Base-by-base conservation (phyloP, 2,113 vertebrate species). In the Orthonyx spaldingii region DNA sequence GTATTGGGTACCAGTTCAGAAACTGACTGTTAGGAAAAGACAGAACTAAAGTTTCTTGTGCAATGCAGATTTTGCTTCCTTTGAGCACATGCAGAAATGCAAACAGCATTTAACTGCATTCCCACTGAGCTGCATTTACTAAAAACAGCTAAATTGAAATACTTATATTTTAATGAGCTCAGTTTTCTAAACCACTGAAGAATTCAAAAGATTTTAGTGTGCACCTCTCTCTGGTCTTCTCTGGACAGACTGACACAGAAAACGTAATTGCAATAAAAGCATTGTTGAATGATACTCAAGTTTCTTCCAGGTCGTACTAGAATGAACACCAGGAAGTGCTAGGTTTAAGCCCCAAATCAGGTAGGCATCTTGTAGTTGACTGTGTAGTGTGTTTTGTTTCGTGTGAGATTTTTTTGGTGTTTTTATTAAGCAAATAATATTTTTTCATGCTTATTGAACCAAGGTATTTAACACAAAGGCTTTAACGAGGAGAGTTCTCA, bases 171-270 rank as follows among this genome's bases (percentile, higher is more conserved):
- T 74, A 80, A 75, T 37, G 24, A 70, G 18, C 4, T 79, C 17
- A 7, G 13, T 47, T 94, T 87, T 71, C 56, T 41, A 35, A 87
- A 81, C 13, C 16, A 44, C 33, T 47, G 47, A 47, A 23, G 63
- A 21, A 60, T 35, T 80, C n/a, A 68, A 41, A 71, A 37, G 13
- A 26, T 23, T 60, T n/a, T 46, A 33, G 11, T 46, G 0, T 32
- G 12, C 16, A 52, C 11, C 4, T 60, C 18, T 50, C 32, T 77
- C 42, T 0, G 0, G 20, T 27, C 27, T 56, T 47, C 47, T 4
- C 7, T 53, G 24, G 18, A 94, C 70, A 42, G 21, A 24, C 41
- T 61, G 52, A 61, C 50, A 66, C 8, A 35, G 18, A 50, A 80
- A 59, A 93, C 2, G 21, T 35, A 55, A 69, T 9, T 53, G 30